Evolutionary conservation across 2,113 vertebrate genomes (phyloP).

Genomic region (Leucopsar rothschildi): DNA sequence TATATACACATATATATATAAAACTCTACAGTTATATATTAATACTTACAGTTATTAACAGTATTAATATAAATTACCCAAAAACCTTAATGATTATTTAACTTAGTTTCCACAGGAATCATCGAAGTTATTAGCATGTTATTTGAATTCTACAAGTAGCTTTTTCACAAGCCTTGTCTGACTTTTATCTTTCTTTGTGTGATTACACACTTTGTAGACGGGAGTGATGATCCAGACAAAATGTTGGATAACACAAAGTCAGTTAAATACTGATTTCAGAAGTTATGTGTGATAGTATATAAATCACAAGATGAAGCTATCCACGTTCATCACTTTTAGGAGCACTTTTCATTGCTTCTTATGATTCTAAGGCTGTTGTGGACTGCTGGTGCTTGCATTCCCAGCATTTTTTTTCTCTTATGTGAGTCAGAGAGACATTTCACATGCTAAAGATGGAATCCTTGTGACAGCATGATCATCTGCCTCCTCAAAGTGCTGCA

Average conservation of each 20-base stretch:
- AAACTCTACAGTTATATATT: neutral
- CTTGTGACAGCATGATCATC: neutral
- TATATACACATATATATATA: neutral
- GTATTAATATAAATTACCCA: neutral
- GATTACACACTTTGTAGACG: neutral
- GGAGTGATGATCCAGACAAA: neutral
- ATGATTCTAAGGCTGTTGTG: neutral
- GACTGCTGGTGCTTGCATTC: neutral
- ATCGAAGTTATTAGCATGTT: neutral
- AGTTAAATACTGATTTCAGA: neutral
- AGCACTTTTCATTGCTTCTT: neutral
- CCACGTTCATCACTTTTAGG: neutral
- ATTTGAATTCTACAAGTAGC: neutral
- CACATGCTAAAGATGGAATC: constrained; percentile 18
- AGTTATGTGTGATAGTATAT: neutral
- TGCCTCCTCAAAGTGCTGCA: neutral
- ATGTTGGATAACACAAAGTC: neutral
- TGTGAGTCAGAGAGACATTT: neutral
- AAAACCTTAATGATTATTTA: neutral
- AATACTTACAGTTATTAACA: neutral
- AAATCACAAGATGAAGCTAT: neutral
- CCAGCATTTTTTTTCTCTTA: neutral
- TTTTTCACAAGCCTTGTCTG: neutral
- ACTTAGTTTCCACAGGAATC: neutral
- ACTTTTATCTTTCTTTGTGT: neutral